Conservation (phyloP, 2,797 vertebrate species). For the Sus cebifrons region DNA sequence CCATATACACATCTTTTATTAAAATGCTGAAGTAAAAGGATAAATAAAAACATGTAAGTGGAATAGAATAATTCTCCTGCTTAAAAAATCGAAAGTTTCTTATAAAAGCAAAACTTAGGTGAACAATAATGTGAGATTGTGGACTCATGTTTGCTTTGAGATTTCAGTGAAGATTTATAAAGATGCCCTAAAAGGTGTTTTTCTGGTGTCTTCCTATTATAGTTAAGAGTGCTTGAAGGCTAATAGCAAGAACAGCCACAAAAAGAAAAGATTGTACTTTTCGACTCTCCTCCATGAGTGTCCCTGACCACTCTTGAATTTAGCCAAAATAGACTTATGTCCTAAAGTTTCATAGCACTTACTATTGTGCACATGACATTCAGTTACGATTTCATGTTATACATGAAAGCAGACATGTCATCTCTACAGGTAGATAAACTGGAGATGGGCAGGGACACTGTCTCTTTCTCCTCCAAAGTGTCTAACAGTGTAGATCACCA, state of each 20-base stretch:
- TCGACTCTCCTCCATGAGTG: background rate
- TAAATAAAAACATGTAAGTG: background rate
- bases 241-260: background rate
- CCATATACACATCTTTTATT: background rate
- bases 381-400: background rate
- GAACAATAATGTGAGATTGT: background rate
- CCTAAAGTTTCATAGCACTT: background rate
- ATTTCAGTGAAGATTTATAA: conserved; percentile 26
- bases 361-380: background rate
- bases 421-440: background rate
- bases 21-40: conserved; percentile 41
- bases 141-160: background rate
- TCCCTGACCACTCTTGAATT: background rate
- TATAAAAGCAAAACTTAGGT: conserved; percentile 49
- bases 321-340: background rate
- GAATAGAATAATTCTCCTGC: background rate
- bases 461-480: conserved; percentile 28
- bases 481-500: background rate
- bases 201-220: background rate
- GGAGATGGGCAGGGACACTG: background rate
- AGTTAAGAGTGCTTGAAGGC: background rate
- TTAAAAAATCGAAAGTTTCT: conserved; percentile 54
- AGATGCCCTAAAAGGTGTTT: background rate
- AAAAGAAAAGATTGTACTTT: background rate
- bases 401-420: background rate